A percentile compares a stretch with the other conserved stretches of the same genome.
These are phyloP conservation scores for Caenorhabditis sp. DNA, from an alignment of 2,888 invertebrate species.

Conservation along the genomic window DNA sequence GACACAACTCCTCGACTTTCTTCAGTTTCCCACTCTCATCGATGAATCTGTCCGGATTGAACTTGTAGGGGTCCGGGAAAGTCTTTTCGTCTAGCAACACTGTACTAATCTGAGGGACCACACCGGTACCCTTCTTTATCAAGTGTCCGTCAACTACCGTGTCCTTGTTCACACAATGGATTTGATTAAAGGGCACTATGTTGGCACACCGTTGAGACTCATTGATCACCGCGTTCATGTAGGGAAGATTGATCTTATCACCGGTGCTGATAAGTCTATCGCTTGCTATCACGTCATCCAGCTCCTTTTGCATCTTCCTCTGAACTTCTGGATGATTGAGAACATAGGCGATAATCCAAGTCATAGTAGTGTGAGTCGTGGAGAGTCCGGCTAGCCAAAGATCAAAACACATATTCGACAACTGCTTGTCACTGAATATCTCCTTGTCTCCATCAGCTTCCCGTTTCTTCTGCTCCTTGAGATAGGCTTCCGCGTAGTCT, in stretches of 20 bases:
- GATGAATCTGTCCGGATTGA: slow-evolving; percentile 68
- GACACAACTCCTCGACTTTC: slow-evolving; percentile 62
- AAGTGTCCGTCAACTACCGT: slow-evolving; percentile 38
- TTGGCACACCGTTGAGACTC: slow-evolving; percentile 64
- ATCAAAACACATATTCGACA: slow-evolving; percentile 63
- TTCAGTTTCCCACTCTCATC: slow-evolving; percentile 73
- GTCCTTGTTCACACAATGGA: slow-evolving; percentile 53
- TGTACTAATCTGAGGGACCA: slow-evolving; percentile 63
- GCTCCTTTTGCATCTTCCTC: slow-evolving; percentile 66
- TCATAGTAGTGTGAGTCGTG: slow-evolving; percentile 69
- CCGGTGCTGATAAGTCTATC: slow-evolving; percentile 60
- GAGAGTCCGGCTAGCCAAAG: slow-evolving; percentile 71
- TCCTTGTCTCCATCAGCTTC: slow-evolving; percentile 17
- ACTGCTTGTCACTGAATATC: slow-evolving; percentile 1
- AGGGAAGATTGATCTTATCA: slow-evolving; percentile 58
- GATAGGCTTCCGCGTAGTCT: slow-evolving; percentile 25
- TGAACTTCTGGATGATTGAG: slow-evolving; percentile 63
- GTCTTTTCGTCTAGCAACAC: slow-evolving; percentile 60
- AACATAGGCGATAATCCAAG: slow-evolving; percentile 66
- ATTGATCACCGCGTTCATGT: slow-evolving; percentile 68
- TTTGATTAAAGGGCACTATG: slow-evolving; percentile 55
- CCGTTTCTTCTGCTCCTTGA: slow-evolving; percentile 17
- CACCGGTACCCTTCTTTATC: slow-evolving; percentile 51
- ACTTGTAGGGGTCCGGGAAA: slow-evolving; percentile 56
- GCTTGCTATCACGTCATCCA: slow-evolving; percentile 62